Evolutionary conservation across 2,888 invertebrate genomes (phyloP).

Genomic region (Pilophorus perplexus): DNA sequence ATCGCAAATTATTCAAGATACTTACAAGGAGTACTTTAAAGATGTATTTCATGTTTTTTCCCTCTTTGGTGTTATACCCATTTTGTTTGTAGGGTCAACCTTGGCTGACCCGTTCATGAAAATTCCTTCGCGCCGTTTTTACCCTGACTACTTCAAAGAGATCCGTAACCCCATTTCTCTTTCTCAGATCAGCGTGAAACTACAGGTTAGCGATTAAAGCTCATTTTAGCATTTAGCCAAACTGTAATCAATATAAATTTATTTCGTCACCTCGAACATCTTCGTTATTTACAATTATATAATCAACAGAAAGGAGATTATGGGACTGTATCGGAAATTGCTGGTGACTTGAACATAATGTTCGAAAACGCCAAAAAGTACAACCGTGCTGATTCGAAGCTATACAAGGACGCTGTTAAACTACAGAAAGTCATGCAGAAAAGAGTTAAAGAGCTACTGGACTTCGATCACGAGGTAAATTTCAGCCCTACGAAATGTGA

Average conservation of each 20-base stretch:
- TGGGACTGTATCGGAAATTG: constrained; percentile 81
- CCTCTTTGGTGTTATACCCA: no score
- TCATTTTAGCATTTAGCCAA: no score
- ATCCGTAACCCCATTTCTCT: constrained; percentile 94
- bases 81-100: no score
- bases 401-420: constrained; percentile 81
- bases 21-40: neutral
- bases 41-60: no score
- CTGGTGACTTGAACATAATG: constrained; percentile 92
- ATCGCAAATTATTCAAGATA: constrained; percentile 53
- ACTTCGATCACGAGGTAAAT: constrained; percentile 55
- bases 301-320: constrained; percentile 74
- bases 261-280: neutral
- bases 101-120: constrained; percentile 91
- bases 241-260: neutral
- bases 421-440: constrained; percentile 80
- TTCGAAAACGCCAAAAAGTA: constrained; percentile 95
- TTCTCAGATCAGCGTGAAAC: constrained; percentile 81
- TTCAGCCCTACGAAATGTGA: no score
- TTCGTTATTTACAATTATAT: constrained; percentile 47
- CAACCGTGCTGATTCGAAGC: constrained; percentile 73
- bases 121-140: constrained; percentile 83
- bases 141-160: constrained; percentile 96
- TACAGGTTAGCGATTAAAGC: constrained; percentile 62
- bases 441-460: constrained; percentile 71